A percentile compares a stretch with the other conserved stretches of the same genome.
Evolutionary conservation across 2,888 invertebrate species (phyloP).

Genomic region (Ceramica pisi): DNA sequence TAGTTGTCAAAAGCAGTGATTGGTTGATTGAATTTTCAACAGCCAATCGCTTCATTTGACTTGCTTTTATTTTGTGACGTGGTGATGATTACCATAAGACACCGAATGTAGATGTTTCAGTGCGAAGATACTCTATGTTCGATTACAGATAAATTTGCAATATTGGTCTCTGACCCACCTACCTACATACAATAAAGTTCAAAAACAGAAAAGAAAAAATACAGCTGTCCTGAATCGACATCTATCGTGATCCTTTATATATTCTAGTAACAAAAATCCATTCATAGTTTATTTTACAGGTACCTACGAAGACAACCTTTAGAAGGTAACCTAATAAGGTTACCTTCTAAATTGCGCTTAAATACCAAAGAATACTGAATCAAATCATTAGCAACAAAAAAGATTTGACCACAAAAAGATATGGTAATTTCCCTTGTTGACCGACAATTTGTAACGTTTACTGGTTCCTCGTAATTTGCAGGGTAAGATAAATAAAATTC

Average conservation of each 20-base stretch:
- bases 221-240: too few species aligned
- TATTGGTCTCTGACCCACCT: too few species aligned
- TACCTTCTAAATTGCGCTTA: neutral
- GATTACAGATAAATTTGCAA: too few species aligned
- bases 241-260: too few species aligned
- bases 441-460: conserved; percentile 28
- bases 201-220: too few species aligned
- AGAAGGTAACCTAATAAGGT: too few species aligned
- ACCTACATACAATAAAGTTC: too few species aligned
- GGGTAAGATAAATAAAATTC: conserved; percentile 31
- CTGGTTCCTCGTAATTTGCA: conserved; percentile 24
- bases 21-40: neutral
- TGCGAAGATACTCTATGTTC: too few species aligned
- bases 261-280: too few species aligned
- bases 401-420: neutral
- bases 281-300: too few species aligned
- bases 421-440: conserved; percentile 32
- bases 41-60: neutral
- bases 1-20: neutral
- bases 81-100: neutral
- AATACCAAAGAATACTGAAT: neutral
- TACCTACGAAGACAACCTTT: too few species aligned
- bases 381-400: neutral
- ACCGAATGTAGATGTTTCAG: too few species aligned
- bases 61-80: neutral